Percentiles rank a stretch among this genome's conserved stretches.
These are phyloP conservation scores for Limnephilus marmoratus DNA, from an alignment of 2,888 invertebrate species.

Conservation along the genomic window DNA sequence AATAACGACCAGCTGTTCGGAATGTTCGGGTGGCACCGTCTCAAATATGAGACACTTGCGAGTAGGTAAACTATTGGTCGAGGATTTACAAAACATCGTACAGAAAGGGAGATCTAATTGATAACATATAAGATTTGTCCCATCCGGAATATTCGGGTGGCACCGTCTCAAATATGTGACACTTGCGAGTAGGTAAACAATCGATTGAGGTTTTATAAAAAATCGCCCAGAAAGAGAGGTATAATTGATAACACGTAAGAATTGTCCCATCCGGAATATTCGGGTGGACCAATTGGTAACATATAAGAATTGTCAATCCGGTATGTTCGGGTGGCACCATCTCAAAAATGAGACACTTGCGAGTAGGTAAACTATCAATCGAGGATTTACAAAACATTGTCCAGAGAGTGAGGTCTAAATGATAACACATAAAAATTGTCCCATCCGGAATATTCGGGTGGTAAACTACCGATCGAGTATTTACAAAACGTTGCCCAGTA, in stretches of 20 bases:
- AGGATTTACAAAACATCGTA: not conserved
- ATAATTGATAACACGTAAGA: too few relatives aligned
- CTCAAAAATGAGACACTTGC: not conserved
- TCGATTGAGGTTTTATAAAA: not conserved
- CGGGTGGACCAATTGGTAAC: too few relatives aligned
- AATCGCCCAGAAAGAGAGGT: too few relatives aligned
- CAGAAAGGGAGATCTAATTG: not conserved
- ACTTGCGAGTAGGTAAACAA: not conserved
- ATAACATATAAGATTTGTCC: not conserved
- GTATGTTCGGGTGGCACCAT: not conserved
- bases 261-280: too few relatives aligned
- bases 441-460: not conserved
- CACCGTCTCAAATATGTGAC: not conserved
- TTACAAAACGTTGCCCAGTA: too few relatives aligned
- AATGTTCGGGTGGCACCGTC: not conserved
- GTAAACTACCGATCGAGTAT: not conserved
- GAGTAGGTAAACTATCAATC: not conserved
- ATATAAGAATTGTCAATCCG: too few relatives aligned
- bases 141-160: not conserved
- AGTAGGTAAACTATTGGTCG: not conserved
- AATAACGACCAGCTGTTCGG: not conserved
- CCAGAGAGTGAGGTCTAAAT: not conserved
- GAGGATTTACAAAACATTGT: not conserved
- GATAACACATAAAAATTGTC: not conserved
- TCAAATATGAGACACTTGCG: not conserved